Base-by-base conservation (phyloP, 2,888 invertebrate genomes). In the Adelognathus sp. region DNA sequence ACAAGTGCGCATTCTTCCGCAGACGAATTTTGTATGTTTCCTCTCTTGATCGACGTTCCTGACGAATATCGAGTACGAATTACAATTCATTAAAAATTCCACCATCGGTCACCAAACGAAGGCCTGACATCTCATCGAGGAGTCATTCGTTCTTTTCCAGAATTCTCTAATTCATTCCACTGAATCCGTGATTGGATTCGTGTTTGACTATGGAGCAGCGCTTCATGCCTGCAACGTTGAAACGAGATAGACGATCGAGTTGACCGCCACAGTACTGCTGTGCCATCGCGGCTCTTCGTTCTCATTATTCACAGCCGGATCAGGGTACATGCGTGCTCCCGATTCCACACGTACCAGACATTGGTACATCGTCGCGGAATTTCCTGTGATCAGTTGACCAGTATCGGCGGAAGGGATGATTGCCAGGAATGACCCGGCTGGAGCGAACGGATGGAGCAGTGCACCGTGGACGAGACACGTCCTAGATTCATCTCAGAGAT, bases 401-500 rank as follows among this genome's bases (percentile, higher is more conserved):
- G 67, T 66, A 58, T 67, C 67, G 36, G 31, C 50, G 56, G 18
- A 16, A 50, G 46, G 54, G 39, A 36, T 21, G 24, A 46, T 46
- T 61, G 29, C 21, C 27, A 36, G 75, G 61, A 54, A 75, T 52
- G 74, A 54, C 54, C 29, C 46, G 33, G 29, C 36, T 33, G 58
- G 21, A 46, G 31, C 76, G 61, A 72, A 61, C 63, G 63, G 33
- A 14, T 27, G 33, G 61, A 33, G 54, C 31, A 63, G 56, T 16
- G 46, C 9, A 58, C 7, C 29, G 29, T 46, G 61, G 46, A 50
- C 52, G 63, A 71, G 71, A 58, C n/a, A 61, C 70, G 80, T 80
- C 70, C 80, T 58, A 80, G 78, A 78, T 80, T 74, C 78, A 46
- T 69, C 67, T 56, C 54, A 27, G 74, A 67, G 78, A 80, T 78